A percentile compares a stretch with the other conserved stretches of the same genome.
Evolutionary conservation across 2,797 vertebrate species (phyloP).

Genomic region (Fratercula arctica): DNA sequence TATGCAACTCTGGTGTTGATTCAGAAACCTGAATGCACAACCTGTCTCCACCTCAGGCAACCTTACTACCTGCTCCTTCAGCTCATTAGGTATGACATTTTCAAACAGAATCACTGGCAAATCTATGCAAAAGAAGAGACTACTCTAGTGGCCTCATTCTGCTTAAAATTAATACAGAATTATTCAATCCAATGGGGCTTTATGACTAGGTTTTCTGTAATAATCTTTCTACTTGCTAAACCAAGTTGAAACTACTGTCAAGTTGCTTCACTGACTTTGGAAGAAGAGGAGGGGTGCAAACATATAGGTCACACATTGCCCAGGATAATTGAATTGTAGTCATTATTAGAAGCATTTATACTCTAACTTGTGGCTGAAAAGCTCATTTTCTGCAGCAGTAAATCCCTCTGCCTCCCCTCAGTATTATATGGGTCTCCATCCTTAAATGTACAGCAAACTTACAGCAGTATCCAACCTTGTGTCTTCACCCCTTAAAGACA

Average conservation of each 20-base stretch:
- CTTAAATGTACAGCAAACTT: neutral
- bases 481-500: neutral
- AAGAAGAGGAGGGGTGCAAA: neutral
- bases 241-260: neutral
- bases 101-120: neutral
- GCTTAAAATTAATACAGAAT: neutral
- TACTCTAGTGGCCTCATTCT: neutral
- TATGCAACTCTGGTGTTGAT: neutral
- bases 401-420: neutral
- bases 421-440: neutral
- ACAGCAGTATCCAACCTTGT: neutral
- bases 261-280: neutral
- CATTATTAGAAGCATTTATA: neutral
- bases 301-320: neutral
- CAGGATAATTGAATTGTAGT: neutral
- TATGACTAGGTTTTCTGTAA: neutral
- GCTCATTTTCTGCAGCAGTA: neutral
- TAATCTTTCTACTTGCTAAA: neutral
- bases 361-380: neutral
- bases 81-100: neutral
- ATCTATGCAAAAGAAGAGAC: neutral
- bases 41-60: neutral
- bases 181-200: neutral
- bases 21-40: neutral
- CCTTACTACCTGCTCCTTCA: neutral